These are phyloP conservation scores for Bombyx mori DNA, from an alignment of 1,140 invertebrate genomes.

Conservation along the genomic window ASM3026992v2 NC_085132.1:4260501-4261000, in stretches of 20 bases:
- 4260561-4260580: no score
- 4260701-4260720: no score
- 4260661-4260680: no score
- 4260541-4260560: no score
- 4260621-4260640: no score
- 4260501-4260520: no score
- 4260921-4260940: conserved; percentile 31
- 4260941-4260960: background rate
- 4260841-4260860: conserved; percentile 64
- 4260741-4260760: conserved; percentile 23
- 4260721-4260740: no score
- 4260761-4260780: conserved; percentile 11
- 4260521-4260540: no score
- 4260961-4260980: background rate
- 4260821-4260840: conserved; percentile 43
- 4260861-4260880: conserved; percentile 51
- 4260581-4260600: no score
- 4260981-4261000: background rate
- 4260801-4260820: conserved; percentile 50
- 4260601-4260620: no score
- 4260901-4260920: conserved; percentile 47
- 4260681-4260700: no score
- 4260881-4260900: conserved; percentile 56
- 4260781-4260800: background rate
- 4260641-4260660: no score